Evolutionary conservation across 2,888 invertebrate genomes (phyloP).

Genomic region (Gasteruption jaculator): DNA sequence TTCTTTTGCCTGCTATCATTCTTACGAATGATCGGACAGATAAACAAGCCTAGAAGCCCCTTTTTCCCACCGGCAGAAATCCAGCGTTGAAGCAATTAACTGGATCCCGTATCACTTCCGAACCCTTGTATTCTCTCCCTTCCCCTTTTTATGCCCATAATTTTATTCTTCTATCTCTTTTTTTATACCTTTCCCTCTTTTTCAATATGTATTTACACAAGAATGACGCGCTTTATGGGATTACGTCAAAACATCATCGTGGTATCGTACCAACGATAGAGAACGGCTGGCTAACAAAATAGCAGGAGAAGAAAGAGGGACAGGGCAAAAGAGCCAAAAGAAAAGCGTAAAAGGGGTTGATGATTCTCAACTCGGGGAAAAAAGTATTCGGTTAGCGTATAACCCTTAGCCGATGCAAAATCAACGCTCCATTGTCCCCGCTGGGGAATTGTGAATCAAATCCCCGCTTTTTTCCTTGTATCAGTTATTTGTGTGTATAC

Average conservation of each 20-base stretch:
- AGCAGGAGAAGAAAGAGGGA: constrained; percentile 23
- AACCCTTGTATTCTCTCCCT: constrained; percentile 9
- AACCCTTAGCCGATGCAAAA: constrained; percentile 40
- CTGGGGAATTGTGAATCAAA: too few species aligned
- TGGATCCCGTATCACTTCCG: constrained; percentile 18
- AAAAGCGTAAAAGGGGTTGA: constrained; percentile 26
- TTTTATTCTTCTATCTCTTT: background rate
- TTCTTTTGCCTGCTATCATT: too few species aligned
- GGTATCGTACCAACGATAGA: constrained; percentile 25
- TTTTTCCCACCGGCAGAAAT: too few species aligned
- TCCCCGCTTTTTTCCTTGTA: constrained; percentile 6
- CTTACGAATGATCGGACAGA: too few species aligned
- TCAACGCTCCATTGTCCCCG: constrained; percentile 41
- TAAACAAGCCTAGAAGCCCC: too few species aligned
- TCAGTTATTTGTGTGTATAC: too few species aligned
- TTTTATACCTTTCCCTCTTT: too few species aligned
- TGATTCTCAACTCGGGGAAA: too few species aligned
- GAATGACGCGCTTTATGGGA: constrained; percentile 47
- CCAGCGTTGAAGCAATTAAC: too few species aligned
- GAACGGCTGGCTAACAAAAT: constrained; percentile 24
- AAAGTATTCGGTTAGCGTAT: too few species aligned
- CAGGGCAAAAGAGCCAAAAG: constrained; percentile 22
- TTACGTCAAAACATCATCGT: constrained; percentile 47
- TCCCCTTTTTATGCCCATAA: background rate
- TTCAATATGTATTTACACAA: constrained; percentile 47